Conservation (phyloP, 1,140 invertebrate genomes). For the Galleria mellonella region DNA sequence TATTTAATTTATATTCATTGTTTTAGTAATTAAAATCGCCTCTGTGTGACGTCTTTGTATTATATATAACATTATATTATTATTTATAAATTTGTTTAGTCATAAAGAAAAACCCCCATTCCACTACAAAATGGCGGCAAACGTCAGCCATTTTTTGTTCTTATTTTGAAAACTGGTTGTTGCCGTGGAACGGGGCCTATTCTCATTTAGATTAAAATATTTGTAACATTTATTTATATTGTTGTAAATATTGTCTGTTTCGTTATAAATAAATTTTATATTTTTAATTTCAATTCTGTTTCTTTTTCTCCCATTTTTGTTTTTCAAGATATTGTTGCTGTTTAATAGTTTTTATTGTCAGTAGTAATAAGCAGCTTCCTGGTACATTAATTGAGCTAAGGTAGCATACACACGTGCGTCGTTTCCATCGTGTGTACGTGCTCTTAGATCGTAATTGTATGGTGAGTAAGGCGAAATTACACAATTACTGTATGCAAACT, state of each 20-base stretch:
- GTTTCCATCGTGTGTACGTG: conserved; percentile 7
- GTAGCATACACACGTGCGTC: conserved; percentile 6
- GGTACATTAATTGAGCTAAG: neutral
- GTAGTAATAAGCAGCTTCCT: conserved; percentile 9
- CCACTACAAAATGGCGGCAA: neutral
- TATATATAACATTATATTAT: conserved; percentile 3
- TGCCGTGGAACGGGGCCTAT: conserved; percentile 16
- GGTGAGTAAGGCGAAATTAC: neutral
- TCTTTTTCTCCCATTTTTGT: conserved; percentile 21
- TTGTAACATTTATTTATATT: conserved; percentile 41
- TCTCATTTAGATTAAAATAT: conserved; percentile 33
- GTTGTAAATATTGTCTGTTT: conserved; percentile 61
- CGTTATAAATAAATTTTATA: conserved; percentile 58
- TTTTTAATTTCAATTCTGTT: conserved; percentile 44
- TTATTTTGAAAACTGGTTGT: neutral
- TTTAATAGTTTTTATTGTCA: neutral
- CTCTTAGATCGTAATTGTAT: conserved; percentile 12
- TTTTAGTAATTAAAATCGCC: conserved; percentile 2
- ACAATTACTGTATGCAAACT: conserved; percentile 1
- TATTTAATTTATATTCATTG: conserved; percentile 7
- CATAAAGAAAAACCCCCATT: neutral
- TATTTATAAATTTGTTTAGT: conserved; percentile 1
- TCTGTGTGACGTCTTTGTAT: conserved; percentile 2
- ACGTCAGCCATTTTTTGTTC: conserved; percentile 1
- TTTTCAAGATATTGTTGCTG: conserved; percentile 5